phyloP scores from a whole-genome alignment of 2,113 vertebrate species.

The Psittacula cyanocephala region DNA sequence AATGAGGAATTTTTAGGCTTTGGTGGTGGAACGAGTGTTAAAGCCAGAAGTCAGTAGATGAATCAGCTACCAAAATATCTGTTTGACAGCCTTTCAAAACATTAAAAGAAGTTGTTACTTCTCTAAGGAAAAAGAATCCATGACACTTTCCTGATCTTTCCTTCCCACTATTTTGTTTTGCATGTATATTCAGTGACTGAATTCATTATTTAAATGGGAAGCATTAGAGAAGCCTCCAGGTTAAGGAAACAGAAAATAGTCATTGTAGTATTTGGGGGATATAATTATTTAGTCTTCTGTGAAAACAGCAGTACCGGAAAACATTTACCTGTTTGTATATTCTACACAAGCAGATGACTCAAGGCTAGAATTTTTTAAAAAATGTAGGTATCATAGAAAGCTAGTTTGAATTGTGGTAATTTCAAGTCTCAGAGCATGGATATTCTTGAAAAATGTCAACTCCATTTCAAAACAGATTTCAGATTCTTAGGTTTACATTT shows the following conservation, averaged over 20 bases:
- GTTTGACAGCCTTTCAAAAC: not conserved
- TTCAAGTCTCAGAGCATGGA: not conserved
- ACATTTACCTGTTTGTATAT: not conserved
- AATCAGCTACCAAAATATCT: not conserved
- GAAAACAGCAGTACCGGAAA: not conserved
- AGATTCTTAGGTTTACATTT: not conserved
- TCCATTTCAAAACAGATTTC: not conserved
- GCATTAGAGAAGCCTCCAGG: not conserved
- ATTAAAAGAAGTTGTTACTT: not conserved
- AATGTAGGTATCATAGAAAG: not conserved
- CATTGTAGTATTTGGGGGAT: not conserved
- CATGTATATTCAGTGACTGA: not conserved
- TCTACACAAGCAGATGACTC: not conserved
- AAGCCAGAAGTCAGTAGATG: not conserved
- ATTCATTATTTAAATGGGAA: not conserved
- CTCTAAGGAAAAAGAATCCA: not conserved
- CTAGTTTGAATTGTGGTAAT: not conserved
- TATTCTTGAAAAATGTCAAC: not conserved
- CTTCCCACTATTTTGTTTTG: not conserved
- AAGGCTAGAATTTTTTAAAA: not conserved
- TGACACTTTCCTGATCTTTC: not conserved
- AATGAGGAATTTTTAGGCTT: constrained; percentile 6
- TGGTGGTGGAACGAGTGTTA: not conserved
- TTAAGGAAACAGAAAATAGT: not conserved
- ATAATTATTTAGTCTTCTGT: not conserved